Conservation (phyloP, 1,140 invertebrate genomes). For the Apis dorsata region DNA sequence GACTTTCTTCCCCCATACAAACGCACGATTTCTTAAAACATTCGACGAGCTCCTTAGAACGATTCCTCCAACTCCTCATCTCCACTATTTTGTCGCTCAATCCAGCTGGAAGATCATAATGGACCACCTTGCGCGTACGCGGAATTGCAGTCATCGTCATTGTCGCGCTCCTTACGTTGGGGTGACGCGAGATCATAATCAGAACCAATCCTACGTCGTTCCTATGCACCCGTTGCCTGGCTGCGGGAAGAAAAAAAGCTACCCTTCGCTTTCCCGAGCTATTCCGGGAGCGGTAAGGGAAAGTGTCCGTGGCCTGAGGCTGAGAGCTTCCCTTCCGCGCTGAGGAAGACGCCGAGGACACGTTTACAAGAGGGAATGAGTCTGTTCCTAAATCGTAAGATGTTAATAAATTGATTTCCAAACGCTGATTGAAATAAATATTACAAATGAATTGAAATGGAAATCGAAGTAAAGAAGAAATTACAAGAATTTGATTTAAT, state of each 20-base stretch:
- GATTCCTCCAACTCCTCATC: no score
- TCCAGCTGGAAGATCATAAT: constrained; percentile 45
- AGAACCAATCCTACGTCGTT: constrained; percentile 61
- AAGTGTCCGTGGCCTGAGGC: constrained; percentile 49
- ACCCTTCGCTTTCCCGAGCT: constrained; percentile 25
- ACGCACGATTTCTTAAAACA: neutral
- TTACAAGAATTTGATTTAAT: no score
- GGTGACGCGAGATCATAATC: constrained; percentile 68
- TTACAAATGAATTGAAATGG: no score
- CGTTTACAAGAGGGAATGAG: constrained; percentile 7
- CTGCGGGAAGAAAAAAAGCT: constrained; percentile 2
- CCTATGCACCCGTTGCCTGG: constrained; percentile 36
- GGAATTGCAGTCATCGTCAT: constrained; percentile 53
- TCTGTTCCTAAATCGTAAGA: neutral
- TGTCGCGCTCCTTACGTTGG: constrained; percentile 41
- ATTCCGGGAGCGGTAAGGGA: constrained; percentile 33
- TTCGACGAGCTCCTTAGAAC: neutral
- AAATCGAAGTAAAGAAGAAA: no score
- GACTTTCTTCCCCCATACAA: neutral
- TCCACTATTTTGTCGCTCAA: neutral
- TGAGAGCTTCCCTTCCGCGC: constrained; percentile 3
- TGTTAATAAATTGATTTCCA: neutral
- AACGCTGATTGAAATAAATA: neutral
- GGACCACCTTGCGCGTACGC: constrained; percentile 59
- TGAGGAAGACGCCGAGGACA: constrained; percentile 19